phyloP scores from a whole-genome alignment of 2,797 vertebrate genomes.

The Muscicapa striata region DNA sequence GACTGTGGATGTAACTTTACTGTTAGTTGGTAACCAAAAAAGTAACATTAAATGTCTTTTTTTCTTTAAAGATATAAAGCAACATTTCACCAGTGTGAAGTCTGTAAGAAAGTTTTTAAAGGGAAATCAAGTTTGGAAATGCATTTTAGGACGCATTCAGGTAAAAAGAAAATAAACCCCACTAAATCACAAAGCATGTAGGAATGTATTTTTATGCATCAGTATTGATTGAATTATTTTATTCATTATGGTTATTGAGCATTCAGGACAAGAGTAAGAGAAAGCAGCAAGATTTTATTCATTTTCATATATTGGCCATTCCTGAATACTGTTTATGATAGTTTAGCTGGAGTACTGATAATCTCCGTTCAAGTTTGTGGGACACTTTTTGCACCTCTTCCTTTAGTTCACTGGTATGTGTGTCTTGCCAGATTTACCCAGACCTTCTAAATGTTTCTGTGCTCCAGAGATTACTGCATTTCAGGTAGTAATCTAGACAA shows the following conservation, averaged over 20 bases:
- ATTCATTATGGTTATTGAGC: background rate
- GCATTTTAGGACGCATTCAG: conserved; percentile 98
- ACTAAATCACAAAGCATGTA: background rate
- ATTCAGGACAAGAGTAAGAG: background rate
- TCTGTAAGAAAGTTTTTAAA: conserved; percentile 99
- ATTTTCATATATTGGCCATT: background rate
- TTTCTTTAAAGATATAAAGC: conserved; percentile 90
- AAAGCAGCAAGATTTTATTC: background rate
- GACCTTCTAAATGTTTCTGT: background rate
- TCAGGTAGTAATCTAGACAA: background rate
- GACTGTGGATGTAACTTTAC: background rate
- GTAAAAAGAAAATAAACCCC: conserved; percentile 74
- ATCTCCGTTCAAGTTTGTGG: background rate
- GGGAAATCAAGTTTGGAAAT: conserved; percentile 98
- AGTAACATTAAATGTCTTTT: conserved; percentile 22
- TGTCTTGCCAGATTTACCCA: background rate
- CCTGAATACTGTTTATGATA: background rate
- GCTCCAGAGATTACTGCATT: background rate
- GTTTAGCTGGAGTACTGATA: background rate
- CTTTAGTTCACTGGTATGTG: background rate
- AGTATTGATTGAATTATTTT: background rate
- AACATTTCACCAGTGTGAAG: conserved; percentile 95
- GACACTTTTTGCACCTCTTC: background rate
- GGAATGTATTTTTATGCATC: background rate
- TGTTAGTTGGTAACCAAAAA: background rate